These are phyloP conservation scores for Deilephila porcellus DNA, from an alignment of 2,888 invertebrate genomes.

Conservation along the genomic window DNA sequence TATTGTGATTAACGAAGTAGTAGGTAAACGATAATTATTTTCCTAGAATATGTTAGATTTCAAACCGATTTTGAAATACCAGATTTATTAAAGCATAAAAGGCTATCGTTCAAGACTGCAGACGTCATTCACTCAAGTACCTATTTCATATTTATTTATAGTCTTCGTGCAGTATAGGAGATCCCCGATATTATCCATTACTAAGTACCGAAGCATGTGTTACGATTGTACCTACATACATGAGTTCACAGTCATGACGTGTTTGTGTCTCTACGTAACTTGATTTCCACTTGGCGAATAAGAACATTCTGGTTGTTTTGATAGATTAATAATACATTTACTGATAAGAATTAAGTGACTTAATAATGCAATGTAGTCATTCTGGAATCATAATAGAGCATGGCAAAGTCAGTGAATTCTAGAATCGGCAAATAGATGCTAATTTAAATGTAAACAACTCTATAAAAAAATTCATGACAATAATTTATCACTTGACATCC, in stretches of 20 bases:
- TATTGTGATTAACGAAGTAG: too few relatives aligned
- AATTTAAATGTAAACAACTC: neutral
- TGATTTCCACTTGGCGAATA: neutral
- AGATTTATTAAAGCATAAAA: too few relatives aligned
- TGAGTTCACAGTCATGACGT: neutral
- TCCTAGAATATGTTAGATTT: too few relatives aligned
- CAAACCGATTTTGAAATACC: too few relatives aligned
- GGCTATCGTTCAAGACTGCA: too few relatives aligned
- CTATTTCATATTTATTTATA: neutral
- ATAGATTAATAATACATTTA: neutral
- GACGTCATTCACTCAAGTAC: too few relatives aligned
- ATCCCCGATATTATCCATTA: neutral
- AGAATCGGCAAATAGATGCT: neutral
- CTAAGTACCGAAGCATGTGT: neutral
- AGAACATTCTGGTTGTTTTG: neutral
- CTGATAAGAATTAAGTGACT: neutral
- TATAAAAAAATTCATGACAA: neutral
- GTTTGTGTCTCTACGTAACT: neutral
- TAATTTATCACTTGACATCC: slow-evolving; percentile 47
- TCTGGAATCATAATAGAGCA: too few relatives aligned
- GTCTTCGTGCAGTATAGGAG: neutral
- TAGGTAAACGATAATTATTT: too few relatives aligned
- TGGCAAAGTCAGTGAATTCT: neutral
- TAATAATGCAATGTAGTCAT: too few relatives aligned
- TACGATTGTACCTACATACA: neutral